Percentiles rank a stretch among this genome's conserved stretches.
Evolutionary conservation across 2,888 invertebrate genomes (phyloP).

Genomic region (Orchesella flavescens): DNA sequence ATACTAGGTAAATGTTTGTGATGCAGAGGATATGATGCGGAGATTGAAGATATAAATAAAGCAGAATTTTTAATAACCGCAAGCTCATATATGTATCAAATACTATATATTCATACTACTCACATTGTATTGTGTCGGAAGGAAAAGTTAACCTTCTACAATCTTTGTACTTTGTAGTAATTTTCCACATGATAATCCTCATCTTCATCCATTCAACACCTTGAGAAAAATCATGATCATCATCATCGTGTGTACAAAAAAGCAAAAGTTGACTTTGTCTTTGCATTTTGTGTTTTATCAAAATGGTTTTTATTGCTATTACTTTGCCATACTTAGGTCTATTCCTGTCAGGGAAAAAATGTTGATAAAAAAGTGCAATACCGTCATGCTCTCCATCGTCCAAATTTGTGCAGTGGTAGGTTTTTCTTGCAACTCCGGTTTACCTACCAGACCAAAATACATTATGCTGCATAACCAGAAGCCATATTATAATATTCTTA

Average conservation of each 20-base stretch:
- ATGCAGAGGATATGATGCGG: too few species aligned
- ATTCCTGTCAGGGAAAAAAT: background rate
- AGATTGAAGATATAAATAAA: too few species aligned
- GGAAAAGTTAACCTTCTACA: conserved; percentile 14
- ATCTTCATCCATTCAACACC: background rate
- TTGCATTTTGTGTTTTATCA: background rate
- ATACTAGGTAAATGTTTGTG: too few species aligned
- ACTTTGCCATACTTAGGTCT: background rate
- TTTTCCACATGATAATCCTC: conserved; percentile 25
- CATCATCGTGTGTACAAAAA: background rate
- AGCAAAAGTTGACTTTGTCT: background rate
- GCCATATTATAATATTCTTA: too few species aligned
- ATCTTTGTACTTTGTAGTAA: conserved; percentile 3
- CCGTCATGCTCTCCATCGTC: too few species aligned
- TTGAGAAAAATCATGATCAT: background rate
- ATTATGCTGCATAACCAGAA: too few species aligned
- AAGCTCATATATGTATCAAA: too few species aligned
- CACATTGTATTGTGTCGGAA: background rate
- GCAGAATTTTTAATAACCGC: too few species aligned
- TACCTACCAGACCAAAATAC: too few species aligned
- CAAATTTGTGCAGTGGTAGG: background rate
- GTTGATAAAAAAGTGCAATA: too few species aligned
- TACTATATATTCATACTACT: too few species aligned
- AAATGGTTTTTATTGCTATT: background rate
- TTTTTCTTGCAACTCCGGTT: background rate